phyloP scores from a whole-genome alignment of 2,888 invertebrate genomes.

The Siphlonurus alternatus region DNA sequence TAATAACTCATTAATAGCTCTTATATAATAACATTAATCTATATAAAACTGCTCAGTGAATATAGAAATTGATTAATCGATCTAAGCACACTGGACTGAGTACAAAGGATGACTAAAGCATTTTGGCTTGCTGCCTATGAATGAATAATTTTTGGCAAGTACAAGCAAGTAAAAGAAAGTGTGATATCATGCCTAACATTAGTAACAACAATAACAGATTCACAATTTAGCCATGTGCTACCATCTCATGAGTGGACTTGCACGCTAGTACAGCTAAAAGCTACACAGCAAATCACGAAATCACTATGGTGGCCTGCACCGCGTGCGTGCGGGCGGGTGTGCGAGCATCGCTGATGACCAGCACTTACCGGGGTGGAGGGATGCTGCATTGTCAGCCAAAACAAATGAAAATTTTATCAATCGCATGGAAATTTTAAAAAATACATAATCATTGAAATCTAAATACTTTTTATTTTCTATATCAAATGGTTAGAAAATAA shows the following conservation, averaged over 20 bases:
- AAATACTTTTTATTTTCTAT: no score
- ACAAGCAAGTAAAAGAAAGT: neutral
- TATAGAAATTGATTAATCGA: no score
- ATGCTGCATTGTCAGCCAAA: constrained; percentile 32
- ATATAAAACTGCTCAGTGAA: no score
- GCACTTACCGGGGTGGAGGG: constrained; percentile 53
- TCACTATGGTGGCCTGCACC: no score
- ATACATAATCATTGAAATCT: constrained; percentile 29
- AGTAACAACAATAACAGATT: neutral
- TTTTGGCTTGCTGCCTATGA: neutral
- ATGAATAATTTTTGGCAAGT: neutral
- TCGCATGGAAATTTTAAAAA: constrained; percentile 20
- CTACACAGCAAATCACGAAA: no score
- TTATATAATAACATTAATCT: no score
- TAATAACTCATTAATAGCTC: no score
- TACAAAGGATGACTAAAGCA: neutral
- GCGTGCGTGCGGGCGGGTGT: no score
- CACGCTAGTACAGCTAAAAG: neutral
- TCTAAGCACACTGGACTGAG: neutral
- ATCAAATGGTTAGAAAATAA: no score
- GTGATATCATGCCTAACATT: neutral
- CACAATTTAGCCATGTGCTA: neutral
- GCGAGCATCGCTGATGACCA: neutral
- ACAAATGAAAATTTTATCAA: constrained; percentile 8
- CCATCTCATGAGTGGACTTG: neutral